A percentile compares a stretch with the other conserved stretches of the same genome.
Conservation (phyloP, 2,888 invertebrate genomes). For the Galeopsomyia nigrocyanea region DNA sequence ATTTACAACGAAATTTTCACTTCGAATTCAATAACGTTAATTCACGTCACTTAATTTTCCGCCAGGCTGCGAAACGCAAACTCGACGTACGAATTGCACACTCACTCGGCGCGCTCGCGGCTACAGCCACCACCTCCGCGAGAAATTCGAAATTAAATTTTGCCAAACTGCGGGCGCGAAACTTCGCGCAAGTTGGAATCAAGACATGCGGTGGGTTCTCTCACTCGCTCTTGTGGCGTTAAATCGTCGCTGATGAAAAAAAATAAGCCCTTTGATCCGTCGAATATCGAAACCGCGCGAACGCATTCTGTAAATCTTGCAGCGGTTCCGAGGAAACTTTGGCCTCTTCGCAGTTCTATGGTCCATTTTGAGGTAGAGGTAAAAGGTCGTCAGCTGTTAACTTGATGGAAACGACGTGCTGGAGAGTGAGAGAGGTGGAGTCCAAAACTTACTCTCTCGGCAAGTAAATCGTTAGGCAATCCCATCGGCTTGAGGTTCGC, state of each 20-base stretch:
- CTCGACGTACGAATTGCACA: no score
- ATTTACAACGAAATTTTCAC: no score
- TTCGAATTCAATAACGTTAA: no score
- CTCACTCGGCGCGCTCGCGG: no score
- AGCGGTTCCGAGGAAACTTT: slow-evolving; percentile 39
- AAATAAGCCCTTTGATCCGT: slow-evolving; percentile 42
- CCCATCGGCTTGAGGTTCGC: slow-evolving; percentile 1
- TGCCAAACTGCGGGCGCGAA: not conserved
- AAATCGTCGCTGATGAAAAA: slow-evolving; percentile 39
- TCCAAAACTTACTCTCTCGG: slow-evolving; percentile 20
- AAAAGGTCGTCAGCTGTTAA: slow-evolving; percentile 30
- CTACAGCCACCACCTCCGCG: no score
- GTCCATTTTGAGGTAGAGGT: no score
- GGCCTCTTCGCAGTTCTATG: not conserved
- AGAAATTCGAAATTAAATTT: not conserved
- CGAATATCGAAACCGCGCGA: slow-evolving; percentile 33
- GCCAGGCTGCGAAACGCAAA: no score
- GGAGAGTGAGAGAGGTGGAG: no score
- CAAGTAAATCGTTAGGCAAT: slow-evolving; percentile 44
- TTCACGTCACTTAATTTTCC: no score
- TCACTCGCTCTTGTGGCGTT: not conserved
- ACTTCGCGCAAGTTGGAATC: slow-evolving; percentile 13
- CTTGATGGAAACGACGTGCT: slow-evolving; percentile 31
- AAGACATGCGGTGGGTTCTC: slow-evolving; percentile 3
- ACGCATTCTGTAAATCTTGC: slow-evolving; percentile 40